phyloP scores from a whole-genome alignment of 2,888 invertebrate genomes.

The Macrosoma leucophasiata region DNA sequence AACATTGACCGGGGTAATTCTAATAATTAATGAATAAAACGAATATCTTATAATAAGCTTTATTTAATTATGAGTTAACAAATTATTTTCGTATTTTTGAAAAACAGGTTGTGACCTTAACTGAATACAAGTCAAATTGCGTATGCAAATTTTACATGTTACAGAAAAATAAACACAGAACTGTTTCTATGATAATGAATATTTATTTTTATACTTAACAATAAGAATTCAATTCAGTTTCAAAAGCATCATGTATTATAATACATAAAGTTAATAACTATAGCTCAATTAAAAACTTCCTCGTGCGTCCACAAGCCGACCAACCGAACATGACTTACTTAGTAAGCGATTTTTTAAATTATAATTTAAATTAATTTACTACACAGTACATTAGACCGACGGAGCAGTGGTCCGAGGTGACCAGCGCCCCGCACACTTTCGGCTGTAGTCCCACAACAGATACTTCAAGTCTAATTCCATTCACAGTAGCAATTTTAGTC shows the following conservation, averaged over 20 bases:
- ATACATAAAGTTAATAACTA: constrained; percentile 70
- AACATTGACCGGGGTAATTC: too few relatives aligned
- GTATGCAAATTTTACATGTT: constrained; percentile 64
- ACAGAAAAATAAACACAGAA: constrained; percentile 69
- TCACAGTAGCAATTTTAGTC: constrained; percentile 42
- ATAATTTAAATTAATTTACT: constrained; percentile 51
- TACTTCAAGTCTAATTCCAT: constrained; percentile 44
- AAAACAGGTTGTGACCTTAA: constrained; percentile 74
- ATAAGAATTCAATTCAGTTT: constrained; percentile 73
- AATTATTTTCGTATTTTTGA: constrained; percentile 74
- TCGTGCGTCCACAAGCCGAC: constrained; percentile 60
- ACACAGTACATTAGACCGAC: constrained; percentile 32
- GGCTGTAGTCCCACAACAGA: constrained; percentile 51
- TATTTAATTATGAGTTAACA: constrained; percentile 77
- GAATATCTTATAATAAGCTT: constrained; percentile 74
- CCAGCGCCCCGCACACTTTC: constrained; percentile 28
- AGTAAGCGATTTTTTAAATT: constrained; percentile 66
- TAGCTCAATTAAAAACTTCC: constrained; percentile 58
- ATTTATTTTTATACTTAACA: constrained; percentile 71
- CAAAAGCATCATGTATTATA: constrained; percentile 71
- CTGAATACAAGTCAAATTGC: constrained; percentile 72
- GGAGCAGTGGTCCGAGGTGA: constrained; percentile 20
- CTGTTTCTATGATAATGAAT: constrained; percentile 71
- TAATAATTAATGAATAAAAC: constrained; percentile 52
- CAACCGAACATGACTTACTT: constrained; percentile 61